Percentiles rank a stretch among this genome's conserved stretches.
phyloP scores from a whole-genome alignment of 2,797 vertebrate species.

The Huso huso region DNA sequence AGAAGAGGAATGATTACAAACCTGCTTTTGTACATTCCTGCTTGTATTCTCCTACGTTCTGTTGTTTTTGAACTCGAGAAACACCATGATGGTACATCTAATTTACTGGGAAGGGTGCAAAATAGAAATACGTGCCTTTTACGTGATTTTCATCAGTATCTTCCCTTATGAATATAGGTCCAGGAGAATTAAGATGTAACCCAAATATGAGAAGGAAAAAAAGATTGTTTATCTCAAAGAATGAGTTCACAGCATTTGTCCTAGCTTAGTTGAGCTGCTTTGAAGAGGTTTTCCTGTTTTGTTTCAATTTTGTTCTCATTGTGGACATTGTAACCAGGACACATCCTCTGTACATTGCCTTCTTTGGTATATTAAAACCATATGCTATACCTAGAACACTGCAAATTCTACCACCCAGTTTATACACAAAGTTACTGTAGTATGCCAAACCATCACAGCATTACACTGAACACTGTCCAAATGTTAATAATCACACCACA shows the following conservation, averaged over 20 bases:
- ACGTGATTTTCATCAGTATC: not conserved
- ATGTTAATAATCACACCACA: conserved; percentile 1
- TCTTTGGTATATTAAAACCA: conserved; percentile 1
- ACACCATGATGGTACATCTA: no score
- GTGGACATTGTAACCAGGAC: no score
- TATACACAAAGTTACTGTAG: not conserved
- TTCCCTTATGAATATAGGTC: not conserved
- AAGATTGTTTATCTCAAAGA: not conserved
- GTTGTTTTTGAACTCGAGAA: no score
- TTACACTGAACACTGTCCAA: not conserved
- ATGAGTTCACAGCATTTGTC: not conserved
- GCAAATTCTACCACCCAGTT: not conserved
- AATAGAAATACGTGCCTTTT: no score
- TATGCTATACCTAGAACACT: not conserved
- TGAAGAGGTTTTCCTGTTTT: no score
- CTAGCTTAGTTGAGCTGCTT: no score
- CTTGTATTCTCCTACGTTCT: no score
- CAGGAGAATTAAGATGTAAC: not conserved
- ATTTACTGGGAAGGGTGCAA: no score
- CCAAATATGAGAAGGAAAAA: not conserved
- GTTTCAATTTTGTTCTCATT: no score
- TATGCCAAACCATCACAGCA: conserved; percentile 3
- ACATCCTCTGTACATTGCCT: not conserved
- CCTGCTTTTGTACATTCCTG: no score
- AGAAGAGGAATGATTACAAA: no score